Evolutionary conservation across 1,140 invertebrate genomes (phyloP).

Genomic region (Harpegnathos saltator): DNA sequence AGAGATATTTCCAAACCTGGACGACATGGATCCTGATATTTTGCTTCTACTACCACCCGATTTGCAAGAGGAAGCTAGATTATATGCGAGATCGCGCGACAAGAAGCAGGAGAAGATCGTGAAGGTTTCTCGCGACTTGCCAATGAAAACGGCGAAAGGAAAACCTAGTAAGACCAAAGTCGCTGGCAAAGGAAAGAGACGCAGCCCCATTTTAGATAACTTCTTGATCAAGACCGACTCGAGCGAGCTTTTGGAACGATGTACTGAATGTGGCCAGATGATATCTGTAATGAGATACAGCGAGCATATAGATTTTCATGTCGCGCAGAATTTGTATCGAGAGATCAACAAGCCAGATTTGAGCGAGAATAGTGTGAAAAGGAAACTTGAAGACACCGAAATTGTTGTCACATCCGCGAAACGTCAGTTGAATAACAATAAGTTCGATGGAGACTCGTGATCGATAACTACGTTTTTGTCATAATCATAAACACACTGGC

Average conservation of each 20-base stretch:
- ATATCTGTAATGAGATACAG: constrained; percentile 87
- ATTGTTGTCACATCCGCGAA: constrained; percentile 1
- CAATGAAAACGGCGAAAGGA: constrained; percentile 46
- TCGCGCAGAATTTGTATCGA: constrained; percentile 89
- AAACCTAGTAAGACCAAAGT: constrained; percentile 62
- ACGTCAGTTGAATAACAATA: neutral
- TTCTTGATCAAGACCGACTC: constrained; percentile 78
- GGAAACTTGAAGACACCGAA: constrained; percentile 34
- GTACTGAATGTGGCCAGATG: constrained; percentile 88
- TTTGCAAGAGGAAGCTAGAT: constrained; percentile 81
- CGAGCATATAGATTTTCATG: constrained; percentile 91
- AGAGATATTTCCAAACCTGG: constrained; percentile 86
- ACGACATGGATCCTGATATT: constrained; percentile 82
- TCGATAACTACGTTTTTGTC: constrained; percentile 29
- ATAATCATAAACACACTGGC: neutral
- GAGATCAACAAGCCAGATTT: constrained; percentile 82
- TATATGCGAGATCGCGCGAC: constrained; percentile 75
- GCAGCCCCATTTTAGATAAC: constrained; percentile 73
- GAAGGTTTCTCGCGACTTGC: constrained; percentile 45
- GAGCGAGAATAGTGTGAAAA: constrained; percentile 33
- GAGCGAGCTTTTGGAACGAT: constrained; percentile 83
- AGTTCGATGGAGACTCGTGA: neutral
- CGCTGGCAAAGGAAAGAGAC: constrained; percentile 34
- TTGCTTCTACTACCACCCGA: constrained; percentile 81
- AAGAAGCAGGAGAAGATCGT: constrained; percentile 63